Conservation (phyloP, 2,113 vertebrate species). For the Chloropsis hardwickii region DNA sequence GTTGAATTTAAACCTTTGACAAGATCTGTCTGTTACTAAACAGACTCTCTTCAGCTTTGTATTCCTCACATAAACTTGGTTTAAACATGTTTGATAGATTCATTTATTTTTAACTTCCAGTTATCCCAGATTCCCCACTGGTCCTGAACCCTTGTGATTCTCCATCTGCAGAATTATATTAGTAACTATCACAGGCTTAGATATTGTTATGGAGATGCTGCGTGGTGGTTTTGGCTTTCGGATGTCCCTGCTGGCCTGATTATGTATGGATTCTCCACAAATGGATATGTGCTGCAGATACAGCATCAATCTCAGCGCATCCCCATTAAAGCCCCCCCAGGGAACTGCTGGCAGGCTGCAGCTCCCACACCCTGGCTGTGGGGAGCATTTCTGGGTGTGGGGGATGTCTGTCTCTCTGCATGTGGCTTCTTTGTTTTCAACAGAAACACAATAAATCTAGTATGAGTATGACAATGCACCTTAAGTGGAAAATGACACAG, state of each 20-base stretch:
- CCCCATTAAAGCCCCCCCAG: not conserved
- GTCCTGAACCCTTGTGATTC: not conserved
- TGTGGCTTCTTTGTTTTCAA: slow-evolving; percentile 21
- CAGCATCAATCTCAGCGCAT: not conserved
- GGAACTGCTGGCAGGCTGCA: slow-evolving; percentile 5
- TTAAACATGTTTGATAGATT: not conserved
- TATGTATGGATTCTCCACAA: slow-evolving; percentile 38
- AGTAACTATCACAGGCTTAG: slow-evolving; percentile 7
- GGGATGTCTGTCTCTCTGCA: not conserved
- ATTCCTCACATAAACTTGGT: not conserved
- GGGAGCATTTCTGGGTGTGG: not conserved
- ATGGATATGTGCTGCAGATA: not conserved
- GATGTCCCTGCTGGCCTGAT: slow-evolving; percentile 54
- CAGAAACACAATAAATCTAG: not conserved
- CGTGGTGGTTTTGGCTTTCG: not conserved
- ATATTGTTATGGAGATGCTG: slow-evolving; percentile 65
- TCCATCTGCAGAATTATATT: slow-evolving; percentile 46
- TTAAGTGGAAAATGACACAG: slow-evolving; percentile 41
- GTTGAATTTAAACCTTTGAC: not conserved
- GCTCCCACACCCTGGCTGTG: slow-evolving; percentile 19
- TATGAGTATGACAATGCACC: slow-evolving; percentile 27
- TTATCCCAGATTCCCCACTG: not conserved
- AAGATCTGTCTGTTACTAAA: not conserved
- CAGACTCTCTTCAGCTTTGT: not conserved
- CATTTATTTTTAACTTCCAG: not conserved